phyloP scores from a whole-genome alignment of 2,113 vertebrate genomes.

The Bos javanicus region DNA sequence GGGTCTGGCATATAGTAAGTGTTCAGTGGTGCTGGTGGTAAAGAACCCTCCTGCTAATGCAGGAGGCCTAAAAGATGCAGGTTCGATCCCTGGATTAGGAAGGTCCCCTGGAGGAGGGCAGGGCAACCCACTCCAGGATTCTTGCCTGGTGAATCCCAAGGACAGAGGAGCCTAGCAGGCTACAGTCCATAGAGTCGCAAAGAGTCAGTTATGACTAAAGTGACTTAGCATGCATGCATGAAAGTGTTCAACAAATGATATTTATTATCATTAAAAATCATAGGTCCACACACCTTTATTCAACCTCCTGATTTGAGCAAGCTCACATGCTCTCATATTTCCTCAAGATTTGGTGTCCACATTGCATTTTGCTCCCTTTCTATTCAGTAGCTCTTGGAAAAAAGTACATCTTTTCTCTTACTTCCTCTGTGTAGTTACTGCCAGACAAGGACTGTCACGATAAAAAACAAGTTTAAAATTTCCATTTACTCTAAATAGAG shows the following conservation, averaged over 20 bases:
- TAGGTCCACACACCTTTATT: neutral
- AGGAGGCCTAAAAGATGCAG: neutral
- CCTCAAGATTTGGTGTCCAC: neutral
- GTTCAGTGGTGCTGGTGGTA: neutral
- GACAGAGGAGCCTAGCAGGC: neutral
- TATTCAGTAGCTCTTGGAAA: neutral
- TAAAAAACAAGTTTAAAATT: constrained; percentile 35
- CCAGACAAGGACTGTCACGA: neutral
- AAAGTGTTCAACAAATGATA: neutral
- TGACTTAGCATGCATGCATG: neutral
- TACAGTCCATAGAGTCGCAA: neutral
- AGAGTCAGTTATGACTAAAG: neutral
- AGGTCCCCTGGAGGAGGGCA: neutral
- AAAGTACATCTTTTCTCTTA: neutral
- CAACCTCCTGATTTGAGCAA: neutral
- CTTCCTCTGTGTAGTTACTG: neutral
- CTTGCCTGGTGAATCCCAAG: neutral
- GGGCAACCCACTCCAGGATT: neutral
- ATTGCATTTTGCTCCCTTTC: neutral
- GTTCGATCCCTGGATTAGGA: neutral
- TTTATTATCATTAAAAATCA: neutral
- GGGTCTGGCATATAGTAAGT: neutral
- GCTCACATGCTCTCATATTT: neutral
- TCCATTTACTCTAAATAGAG: constrained; percentile 45
- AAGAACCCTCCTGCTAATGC: neutral